phyloP scores from a whole-genome alignment of 2,113 vertebrate genomes.

The Phylloscopus trochilus region DNA sequence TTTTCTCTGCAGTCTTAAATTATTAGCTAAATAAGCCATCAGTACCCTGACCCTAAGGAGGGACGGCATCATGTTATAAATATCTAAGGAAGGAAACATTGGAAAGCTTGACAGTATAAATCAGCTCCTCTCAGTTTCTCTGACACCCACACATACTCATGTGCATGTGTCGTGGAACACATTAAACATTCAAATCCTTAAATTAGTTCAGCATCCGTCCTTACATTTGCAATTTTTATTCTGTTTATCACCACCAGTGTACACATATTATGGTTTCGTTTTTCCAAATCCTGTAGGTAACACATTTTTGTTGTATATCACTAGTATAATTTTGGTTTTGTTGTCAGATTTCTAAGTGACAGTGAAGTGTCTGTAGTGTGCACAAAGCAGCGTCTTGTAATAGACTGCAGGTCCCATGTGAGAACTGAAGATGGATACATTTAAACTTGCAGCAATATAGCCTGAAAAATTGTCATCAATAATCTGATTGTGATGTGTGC shows the following conservation, averaged over 20 bases:
- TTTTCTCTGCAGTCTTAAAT: background rate
- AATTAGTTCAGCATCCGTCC: background rate
- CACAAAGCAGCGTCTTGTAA: slow-evolving; percentile 18
- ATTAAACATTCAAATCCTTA: background rate
- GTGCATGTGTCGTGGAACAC: background rate
- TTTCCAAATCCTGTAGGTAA: slow-evolving; percentile 36
- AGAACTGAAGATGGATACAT: slow-evolving; percentile 37
- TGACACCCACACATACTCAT: background rate
- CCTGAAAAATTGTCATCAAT: slow-evolving; percentile 55
- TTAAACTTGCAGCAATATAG: slow-evolving; percentile 42
- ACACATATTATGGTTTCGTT: background rate
- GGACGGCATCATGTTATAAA: background rate
- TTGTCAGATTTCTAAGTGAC: slow-evolving; percentile 47
- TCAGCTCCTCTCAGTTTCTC: background rate
- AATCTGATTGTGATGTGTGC: slow-evolving; percentile 49
- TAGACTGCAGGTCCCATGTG: slow-evolving; percentile 25
- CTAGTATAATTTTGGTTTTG: slow-evolving; percentile 45
- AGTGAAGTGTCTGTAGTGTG: background rate
- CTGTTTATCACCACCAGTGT: background rate
- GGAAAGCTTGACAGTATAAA: background rate
- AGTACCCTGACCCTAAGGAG: background rate
- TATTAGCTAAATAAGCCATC: slow-evolving; percentile 23
- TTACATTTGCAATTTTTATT: background rate
- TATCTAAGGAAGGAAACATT: background rate
- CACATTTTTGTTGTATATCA: slow-evolving; percentile 45